These are phyloP conservation scores for Cheilosia pagana DNA, from an alignment of 2,888 invertebrate genomes.

Conservation along the genomic window DNA sequence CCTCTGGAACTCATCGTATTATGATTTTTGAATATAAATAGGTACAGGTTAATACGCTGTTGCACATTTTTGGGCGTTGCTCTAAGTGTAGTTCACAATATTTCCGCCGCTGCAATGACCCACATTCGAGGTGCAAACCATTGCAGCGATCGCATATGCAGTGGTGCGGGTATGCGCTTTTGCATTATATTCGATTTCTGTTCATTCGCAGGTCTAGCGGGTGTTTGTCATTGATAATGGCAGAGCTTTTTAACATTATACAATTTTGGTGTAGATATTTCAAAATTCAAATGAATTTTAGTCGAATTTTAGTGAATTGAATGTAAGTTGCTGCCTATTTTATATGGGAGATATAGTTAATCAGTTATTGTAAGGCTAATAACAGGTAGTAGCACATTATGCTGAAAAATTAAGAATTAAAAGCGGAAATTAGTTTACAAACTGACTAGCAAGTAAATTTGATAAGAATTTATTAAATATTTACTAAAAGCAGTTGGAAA, in stretches of 20 bases:
- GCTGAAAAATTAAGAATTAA: no score
- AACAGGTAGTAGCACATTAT: no score
- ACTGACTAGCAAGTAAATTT: no score
- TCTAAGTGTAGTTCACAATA: not conserved
- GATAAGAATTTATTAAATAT: no score
- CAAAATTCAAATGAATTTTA: not conserved
- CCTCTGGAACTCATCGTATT: no score
- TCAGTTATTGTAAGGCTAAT: no score
- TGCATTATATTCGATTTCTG: slow-evolving; percentile 31
- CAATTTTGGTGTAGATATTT: not conserved
- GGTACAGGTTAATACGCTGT: slow-evolving; percentile 18
- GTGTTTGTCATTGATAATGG: slow-evolving; percentile 51
- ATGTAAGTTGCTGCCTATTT: no score
- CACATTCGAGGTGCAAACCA: slow-evolving; percentile 54
- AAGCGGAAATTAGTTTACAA: no score
- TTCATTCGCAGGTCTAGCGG: not conserved
- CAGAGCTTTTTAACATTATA: slow-evolving; percentile 23
- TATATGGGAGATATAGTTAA: no score
- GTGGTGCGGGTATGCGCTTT: slow-evolving; percentile 58
- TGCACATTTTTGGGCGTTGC: slow-evolving; percentile 67
- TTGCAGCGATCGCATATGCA: slow-evolving; percentile 44
- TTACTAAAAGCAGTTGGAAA: no score
- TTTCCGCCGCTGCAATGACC: slow-evolving; percentile 11
- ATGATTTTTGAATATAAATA: not conserved
- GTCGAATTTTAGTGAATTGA: no score